Evolutionary conservation across 2,888 invertebrate genomes (phyloP).

Genomic region (Coelinius sp.): DNA sequence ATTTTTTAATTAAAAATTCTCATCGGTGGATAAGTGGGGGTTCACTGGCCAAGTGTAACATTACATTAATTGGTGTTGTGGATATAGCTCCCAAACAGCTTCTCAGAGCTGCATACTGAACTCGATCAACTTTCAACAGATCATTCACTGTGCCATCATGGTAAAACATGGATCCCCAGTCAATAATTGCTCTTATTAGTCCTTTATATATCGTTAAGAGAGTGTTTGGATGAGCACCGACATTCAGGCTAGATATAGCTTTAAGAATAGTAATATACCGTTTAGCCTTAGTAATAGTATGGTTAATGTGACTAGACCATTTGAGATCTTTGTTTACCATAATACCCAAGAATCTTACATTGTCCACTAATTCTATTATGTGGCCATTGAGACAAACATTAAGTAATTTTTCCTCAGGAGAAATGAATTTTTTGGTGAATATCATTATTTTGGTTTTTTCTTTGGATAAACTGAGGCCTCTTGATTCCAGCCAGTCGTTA

Average conservation of each 20-base stretch:
- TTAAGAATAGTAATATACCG: not conserved
- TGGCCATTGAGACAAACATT: not conserved
- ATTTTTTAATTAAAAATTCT: conserved; percentile 25
- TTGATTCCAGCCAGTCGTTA: not conserved
- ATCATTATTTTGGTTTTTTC: not conserved
- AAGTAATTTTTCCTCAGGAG: not conserved
- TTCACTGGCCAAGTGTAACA: not conserved
- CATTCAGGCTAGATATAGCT: not conserved
- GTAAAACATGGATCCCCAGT: not conserved
- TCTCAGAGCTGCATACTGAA: conserved; percentile 23
- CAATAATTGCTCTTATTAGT: not conserved
- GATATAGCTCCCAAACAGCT: not conserved
- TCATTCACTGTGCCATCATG: not conserved
- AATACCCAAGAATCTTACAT: not conserved
- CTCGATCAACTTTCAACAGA: conserved; percentile 4
- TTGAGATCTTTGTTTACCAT: not conserved
- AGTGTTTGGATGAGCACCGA: not conserved
- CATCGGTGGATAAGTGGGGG: not conserved
- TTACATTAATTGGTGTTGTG: conserved; percentile 28
- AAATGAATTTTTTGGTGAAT: not conserved
- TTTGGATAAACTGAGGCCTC: not conserved
- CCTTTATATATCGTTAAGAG: not conserved
- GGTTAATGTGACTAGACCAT: not conserved
- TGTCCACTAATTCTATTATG: not conserved
- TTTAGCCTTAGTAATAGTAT: not conserved